Evolutionary conservation across 2,113 vertebrate species (phyloP), one percentile per base, ranked within the genome.

Genomic region (Otus sunia): DNA sequence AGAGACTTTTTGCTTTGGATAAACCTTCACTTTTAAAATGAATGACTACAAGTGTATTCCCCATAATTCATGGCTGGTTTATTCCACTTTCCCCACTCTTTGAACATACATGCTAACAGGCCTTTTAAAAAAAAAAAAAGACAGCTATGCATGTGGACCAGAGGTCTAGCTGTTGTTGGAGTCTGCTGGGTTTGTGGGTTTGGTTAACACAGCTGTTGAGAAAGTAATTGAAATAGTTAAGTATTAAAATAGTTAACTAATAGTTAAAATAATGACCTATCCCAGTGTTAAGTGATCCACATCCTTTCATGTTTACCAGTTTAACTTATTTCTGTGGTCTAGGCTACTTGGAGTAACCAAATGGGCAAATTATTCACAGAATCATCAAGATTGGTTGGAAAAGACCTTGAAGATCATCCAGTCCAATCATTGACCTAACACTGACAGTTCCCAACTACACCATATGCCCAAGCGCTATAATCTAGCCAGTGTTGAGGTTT

Each of bases 401-500:
- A 45, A 45, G 16, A 16, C 43, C 17, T 18, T 18, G 16, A 45
- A 45, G 43, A 16, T 45, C 16, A 7, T 45, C 43, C 43, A 17
- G 43, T 45, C 43, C 43, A 45, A 45, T 17, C 16, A 8, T 8
- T 45, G 43, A 45, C 43, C 16, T 45, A 16, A 43, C 41, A 45
- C 43, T 45, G 43, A 45, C 43, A 16, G 16, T 45, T 45, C 43
- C 43, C 43, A 45, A 45, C 43, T 45, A 16, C 43, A 16, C 43
- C 43, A 45, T 16, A 45, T 45, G 16, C 43, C 43, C 18, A 16
- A 45, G 43, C 17, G 7, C 43, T 45, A 17, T 43, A 95, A 97
- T 96, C 98, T 91, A 94, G 90, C 83, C 96, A 93, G 97, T 88
- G 97, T 94, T 97, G 96, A 97, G 78, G 98, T 98, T 98, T 98